Conservation (phyloP, 2,888 invertebrate genomes). For the Abrostola triplasia region DNA sequence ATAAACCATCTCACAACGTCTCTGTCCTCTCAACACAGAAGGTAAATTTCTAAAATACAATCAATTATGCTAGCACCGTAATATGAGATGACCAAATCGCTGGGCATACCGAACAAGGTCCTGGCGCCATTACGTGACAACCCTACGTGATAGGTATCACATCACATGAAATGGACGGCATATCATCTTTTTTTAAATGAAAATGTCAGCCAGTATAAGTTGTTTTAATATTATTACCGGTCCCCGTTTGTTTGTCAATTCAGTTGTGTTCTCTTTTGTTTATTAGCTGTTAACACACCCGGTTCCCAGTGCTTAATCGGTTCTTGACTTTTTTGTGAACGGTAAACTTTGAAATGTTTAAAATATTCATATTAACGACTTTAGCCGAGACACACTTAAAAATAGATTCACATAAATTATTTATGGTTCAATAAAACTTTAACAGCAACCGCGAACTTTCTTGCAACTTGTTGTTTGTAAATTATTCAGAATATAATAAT, state of each 20-base stretch:
- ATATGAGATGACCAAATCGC: constrained; percentile 46
- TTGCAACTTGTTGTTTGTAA: constrained; percentile 9
- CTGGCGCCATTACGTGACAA: constrained; percentile 53
- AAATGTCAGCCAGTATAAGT: constrained; percentile 80
- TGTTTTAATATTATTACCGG: constrained; percentile 78
- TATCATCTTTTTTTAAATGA: constrained; percentile 78
- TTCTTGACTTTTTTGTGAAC: constrained; percentile 51
- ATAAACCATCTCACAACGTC: background rate
- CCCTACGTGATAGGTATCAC: constrained; percentile 63
- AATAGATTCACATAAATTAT: constrained; percentile 34
- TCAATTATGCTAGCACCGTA: constrained; percentile 46
- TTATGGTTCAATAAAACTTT: constrained; percentile 46
- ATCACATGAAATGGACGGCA: constrained; percentile 63
- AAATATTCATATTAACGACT: constrained; percentile 32
- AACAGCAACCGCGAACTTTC: constrained; percentile 12
- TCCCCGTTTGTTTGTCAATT: constrained; percentile 73
- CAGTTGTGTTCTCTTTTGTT: constrained; percentile 67
- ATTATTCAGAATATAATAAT: constrained; percentile 11
- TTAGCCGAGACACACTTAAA: constrained; percentile 23
- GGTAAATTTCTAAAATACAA: constrained; percentile 13
- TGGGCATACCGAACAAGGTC: constrained; percentile 45
- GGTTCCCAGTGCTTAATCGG: constrained; percentile 37
- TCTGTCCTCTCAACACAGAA: background rate
- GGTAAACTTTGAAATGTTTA: constrained; percentile 46
- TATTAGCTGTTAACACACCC: constrained; percentile 65